A percentile compares a stretch with the other conserved stretches of the same genome.
phyloP scores from a whole-genome alignment of 2,888 invertebrate species.

The Melanostoma scalare region DNA sequence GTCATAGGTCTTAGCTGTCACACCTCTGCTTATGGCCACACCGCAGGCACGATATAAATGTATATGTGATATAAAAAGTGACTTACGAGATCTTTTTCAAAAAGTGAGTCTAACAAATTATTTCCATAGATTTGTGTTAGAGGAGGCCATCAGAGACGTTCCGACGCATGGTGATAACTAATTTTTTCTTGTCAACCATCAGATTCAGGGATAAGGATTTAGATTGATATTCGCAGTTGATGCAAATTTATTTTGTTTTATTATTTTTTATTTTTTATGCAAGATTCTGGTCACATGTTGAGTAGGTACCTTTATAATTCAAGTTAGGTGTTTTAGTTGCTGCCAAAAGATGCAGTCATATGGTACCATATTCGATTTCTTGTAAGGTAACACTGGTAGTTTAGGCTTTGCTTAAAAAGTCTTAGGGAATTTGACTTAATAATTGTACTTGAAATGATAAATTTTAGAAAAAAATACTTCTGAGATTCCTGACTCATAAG shows the following conservation, averaged over 20 bases:
- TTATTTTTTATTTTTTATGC: no score
- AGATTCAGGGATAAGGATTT: constrained; percentile 54
- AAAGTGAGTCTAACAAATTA: constrained; percentile 68
- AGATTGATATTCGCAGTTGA: constrained; percentile 47
- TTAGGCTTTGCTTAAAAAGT: no score
- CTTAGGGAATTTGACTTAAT: no score
- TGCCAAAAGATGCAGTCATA: no score
- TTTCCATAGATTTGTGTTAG: constrained; percentile 55
- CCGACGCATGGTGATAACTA: constrained; percentile 52
- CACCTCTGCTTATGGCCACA: constrained; percentile 56
- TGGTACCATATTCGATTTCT: no score
- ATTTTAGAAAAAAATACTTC: no score
- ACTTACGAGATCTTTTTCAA: constrained; percentile 65
- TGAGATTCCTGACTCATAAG: no score
- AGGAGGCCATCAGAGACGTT: constrained; percentile 23
- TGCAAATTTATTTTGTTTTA: background rate
- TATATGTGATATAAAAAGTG: constrained; percentile 24
- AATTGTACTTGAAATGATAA: no score
- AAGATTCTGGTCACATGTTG: no score
- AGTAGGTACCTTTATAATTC: no score
- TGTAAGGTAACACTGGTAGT: no score
- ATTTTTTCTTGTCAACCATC: constrained; percentile 61
- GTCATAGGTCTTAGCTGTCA: constrained; percentile 56
- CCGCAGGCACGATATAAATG: constrained; percentile 5
- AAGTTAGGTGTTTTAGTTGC: no score